Percentiles rank a stretch among this genome's conserved stretches.
phyloP scores from a whole-genome alignment of 2,888 invertebrate genomes.

The Ectobius pallidus region DNA sequence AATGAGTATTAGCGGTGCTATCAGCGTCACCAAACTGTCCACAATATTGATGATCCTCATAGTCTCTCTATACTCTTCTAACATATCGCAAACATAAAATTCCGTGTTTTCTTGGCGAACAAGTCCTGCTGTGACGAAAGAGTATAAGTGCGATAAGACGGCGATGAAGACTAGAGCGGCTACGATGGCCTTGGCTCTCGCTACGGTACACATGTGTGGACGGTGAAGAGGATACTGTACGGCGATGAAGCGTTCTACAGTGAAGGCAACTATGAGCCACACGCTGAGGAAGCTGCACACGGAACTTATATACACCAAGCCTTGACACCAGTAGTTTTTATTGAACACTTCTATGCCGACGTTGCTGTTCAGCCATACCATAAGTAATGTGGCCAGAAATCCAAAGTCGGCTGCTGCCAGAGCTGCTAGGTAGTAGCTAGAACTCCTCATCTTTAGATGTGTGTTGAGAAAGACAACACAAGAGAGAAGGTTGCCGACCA shows the following conservation, averaged over 20 bases:
- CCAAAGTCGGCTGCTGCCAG: constrained; percentile 66
- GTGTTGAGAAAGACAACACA: constrained; percentile 66
- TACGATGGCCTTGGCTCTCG: constrained; percentile 63
- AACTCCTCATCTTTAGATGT: constrained; percentile 64
- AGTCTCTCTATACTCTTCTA: constrained; percentile 57
- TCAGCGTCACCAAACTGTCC: constrained; percentile 67
- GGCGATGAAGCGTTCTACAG: constrained; percentile 71
- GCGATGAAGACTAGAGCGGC: constrained; percentile 56
- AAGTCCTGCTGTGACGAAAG: constrained; percentile 57
- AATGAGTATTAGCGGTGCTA: constrained; percentile 65
- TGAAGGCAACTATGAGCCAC: constrained; percentile 73
- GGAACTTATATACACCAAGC: constrained; percentile 59
- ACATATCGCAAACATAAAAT: constrained; percentile 58
- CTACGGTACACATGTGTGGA: constrained; percentile 65
- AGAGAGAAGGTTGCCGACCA: constrained; percentile 65
- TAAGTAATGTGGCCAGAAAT: constrained; percentile 61
- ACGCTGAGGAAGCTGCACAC: constrained; percentile 68
- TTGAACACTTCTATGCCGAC: constrained; percentile 57
- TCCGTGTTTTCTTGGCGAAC: constrained; percentile 21
- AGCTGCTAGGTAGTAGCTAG: constrained; percentile 68
- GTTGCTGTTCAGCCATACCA: constrained; percentile 61
- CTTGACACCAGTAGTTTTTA: constrained; percentile 64
- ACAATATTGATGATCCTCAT: constrained; percentile 64
- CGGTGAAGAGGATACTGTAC: constrained; percentile 66
- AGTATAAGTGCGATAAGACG: constrained; percentile 55